Evolutionary conservation across 2,888 invertebrate genomes (phyloP).

Genomic region (Drosophila greeni): DNA sequence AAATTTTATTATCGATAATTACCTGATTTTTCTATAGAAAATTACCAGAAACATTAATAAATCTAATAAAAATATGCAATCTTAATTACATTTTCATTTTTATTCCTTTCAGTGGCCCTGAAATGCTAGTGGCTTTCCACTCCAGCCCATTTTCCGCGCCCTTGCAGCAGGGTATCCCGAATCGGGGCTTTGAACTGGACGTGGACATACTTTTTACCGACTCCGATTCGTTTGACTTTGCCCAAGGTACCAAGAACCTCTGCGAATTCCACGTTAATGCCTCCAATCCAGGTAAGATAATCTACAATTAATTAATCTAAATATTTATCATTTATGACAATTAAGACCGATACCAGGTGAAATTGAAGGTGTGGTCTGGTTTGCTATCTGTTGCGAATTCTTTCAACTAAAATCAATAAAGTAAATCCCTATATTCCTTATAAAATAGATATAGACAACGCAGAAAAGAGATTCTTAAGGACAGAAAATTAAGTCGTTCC

Average conservation of each 20-base stretch:
- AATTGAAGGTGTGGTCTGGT: background rate
- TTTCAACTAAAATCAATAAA: background rate
- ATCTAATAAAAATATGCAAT: too few relatives aligned
- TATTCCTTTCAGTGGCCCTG: conserved; percentile 82
- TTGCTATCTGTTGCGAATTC: background rate
- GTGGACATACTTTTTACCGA: conserved; percentile 94
- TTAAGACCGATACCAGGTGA: conserved; percentile 17
- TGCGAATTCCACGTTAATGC: conserved; percentile 90
- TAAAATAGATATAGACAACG: too few relatives aligned
- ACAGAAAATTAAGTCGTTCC: background rate
- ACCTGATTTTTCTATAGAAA: too few relatives aligned
- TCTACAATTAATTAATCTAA: conserved; percentile 6
- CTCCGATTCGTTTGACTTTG: conserved; percentile 91
- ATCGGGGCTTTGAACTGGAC: conserved; percentile 90
- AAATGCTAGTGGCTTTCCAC: conserved; percentile 92
- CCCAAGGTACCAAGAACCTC: conserved; percentile 80
- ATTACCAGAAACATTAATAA: too few relatives aligned
- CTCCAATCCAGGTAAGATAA: conserved; percentile 80
- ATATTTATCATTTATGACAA: conserved; percentile 29
- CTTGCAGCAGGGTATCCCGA: conserved; percentile 83
- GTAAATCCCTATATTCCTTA: background rate
- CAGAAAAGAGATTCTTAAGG: background rate
- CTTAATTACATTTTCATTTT: background rate
- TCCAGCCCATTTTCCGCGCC: conserved; percentile 91
- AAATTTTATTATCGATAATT: too few relatives aligned